Evolutionary conservation across 2,113 vertebrate genomes (phyloP).

Genomic region (Mesitornis unicolor): DNA sequence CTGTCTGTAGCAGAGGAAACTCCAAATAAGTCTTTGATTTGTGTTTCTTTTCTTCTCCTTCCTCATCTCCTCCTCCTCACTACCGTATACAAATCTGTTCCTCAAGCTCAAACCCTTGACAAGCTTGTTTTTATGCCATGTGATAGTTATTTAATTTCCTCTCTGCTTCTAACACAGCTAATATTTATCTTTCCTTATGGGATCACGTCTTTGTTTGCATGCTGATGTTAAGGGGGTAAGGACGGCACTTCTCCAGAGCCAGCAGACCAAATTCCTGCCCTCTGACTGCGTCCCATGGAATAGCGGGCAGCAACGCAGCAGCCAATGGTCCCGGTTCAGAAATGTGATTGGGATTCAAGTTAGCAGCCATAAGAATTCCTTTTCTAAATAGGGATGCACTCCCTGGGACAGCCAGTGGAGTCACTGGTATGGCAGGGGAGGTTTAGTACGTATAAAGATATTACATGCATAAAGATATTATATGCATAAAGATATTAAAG

Average conservation of each 20-base stretch:
- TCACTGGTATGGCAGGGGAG: neutral
- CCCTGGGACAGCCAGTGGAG: neutral
- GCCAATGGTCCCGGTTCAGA: neutral
- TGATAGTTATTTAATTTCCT: slow-evolving; percentile 50
- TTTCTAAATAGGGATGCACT: neutral
- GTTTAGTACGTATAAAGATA: too few relatives aligned
- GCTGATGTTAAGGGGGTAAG: neutral
- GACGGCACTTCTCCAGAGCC: neutral
- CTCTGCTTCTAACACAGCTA: neutral
- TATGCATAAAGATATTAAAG: neutral
- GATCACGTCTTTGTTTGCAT: neutral
- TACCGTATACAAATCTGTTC: slow-evolving; percentile 51
- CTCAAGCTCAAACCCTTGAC: neutral
- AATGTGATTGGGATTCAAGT: neutral
- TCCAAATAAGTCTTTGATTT: slow-evolving; percentile 54
- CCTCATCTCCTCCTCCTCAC: slow-evolving; percentile 64
- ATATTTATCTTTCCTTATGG: slow-evolving; percentile 11
- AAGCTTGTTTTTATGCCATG: neutral
- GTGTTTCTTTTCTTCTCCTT: slow-evolving; percentile 56
- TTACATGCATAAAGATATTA: neutral
- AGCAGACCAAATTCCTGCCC: neutral
- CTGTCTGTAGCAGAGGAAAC: slow-evolving; percentile 38
- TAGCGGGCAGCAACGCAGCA: too few relatives aligned
- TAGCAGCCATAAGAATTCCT: neutral
- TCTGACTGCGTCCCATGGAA: slow-evolving; percentile 1